Percentiles rank a stretch among this genome's conserved stretches.
These are phyloP conservation scores for Serilophus lunatus DNA, from an alignment of 2,113 vertebrate species.

Conservation along the genomic window DNA sequence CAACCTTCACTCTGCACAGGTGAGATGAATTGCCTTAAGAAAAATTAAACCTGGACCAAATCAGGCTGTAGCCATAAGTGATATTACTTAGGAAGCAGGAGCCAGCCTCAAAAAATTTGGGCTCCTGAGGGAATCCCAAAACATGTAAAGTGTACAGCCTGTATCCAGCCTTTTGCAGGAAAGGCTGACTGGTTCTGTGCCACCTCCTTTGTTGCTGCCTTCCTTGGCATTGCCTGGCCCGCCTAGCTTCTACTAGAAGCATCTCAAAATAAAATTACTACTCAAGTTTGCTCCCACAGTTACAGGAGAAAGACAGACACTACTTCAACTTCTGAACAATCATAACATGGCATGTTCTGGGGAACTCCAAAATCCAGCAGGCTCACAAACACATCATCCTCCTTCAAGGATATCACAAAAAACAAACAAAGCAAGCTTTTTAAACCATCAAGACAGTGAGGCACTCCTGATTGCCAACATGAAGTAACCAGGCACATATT, in stretches of 20 bases:
- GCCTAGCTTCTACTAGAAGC: not conserved
- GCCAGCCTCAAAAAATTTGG: not conserved
- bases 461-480: not conserved
- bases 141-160: rapidly evolving
- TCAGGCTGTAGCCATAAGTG: not conserved
- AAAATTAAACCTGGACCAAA: not conserved
- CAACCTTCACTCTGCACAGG: not conserved
- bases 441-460: not conserved
- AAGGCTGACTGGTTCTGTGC: not conserved
- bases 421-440: not conserved
- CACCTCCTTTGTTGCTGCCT: not conserved
- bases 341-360: not conserved
- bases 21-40: not conserved
- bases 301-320: not conserved
- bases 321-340: not conserved
- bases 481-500: not conserved
- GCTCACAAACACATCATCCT: not conserved
- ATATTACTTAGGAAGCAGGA: not conserved
- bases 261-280: not conserved
- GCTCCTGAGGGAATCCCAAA: not conserved
- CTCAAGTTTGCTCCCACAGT: rapidly evolving
- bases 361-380: not conserved
- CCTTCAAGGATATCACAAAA: not conserved
- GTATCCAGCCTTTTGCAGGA: not conserved
- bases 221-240: not conserved